These are phyloP conservation scores for Monochamus alternatus DNA, from an alignment of 2,888 invertebrate genomes.

Conservation along the genomic window DNA sequence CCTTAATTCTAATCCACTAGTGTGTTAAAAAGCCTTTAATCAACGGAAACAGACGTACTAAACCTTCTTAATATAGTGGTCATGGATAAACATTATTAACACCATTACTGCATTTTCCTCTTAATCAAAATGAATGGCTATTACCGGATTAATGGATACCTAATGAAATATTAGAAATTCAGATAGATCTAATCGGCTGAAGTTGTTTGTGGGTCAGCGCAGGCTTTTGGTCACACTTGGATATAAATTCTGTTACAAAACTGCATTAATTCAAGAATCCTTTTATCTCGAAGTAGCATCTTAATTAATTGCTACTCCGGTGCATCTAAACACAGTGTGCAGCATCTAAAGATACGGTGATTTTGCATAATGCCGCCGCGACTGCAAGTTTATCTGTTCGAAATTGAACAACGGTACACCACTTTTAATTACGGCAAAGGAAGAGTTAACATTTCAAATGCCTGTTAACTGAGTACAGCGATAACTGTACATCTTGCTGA, in stretches of 20 bases:
- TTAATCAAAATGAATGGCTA: too few relatives aligned
- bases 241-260: slow-evolving; percentile 2
- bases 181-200: neutral
- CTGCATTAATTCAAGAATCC: neutral
- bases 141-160: too few relatives aligned
- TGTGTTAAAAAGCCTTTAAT: too few relatives aligned
- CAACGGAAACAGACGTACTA: too few relatives aligned
- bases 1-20: too few relatives aligned
- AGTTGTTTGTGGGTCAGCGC: neutral
- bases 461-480: slow-evolving; percentile 34
- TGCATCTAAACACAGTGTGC: slow-evolving; percentile 19
- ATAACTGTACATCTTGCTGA: slow-evolving; percentile 27
- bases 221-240: neutral
- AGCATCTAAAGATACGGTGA: slow-evolving; percentile 19
- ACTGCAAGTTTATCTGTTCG: slow-evolving; percentile 29
- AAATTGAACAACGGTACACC: slow-evolving; percentile 41
- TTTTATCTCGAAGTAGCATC: slow-evolving; percentile 14
- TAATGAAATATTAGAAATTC: too few relatives aligned
- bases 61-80: too few relatives aligned
- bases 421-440: slow-evolving; percentile 40
- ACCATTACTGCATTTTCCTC: too few relatives aligned
- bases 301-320: slow-evolving; percentile 27
- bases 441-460: slow-evolving; percentile 39
- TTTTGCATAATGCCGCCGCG: slow-evolving; percentile 34
- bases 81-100: too few relatives aligned